Evolutionary conservation across 2,888 invertebrate genomes (phyloP).

Genomic region (Eupithecia subfuscata): DNA sequence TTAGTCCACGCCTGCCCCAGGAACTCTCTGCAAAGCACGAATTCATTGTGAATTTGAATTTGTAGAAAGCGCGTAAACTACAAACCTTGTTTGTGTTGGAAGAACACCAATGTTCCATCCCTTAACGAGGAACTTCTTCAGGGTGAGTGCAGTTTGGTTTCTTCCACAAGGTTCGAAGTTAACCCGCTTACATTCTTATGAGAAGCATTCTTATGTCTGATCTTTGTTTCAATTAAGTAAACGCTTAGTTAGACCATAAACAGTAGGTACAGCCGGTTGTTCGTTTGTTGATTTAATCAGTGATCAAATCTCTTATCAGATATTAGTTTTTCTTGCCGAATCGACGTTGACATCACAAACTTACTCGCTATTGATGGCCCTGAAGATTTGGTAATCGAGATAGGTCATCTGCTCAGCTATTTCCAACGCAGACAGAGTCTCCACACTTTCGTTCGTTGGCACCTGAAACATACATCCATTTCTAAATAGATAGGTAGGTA

Average conservation of each 20-base stretch:
- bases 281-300: not conserved
- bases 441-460: constrained; percentile 92
- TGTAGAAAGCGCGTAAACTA: too few species aligned
- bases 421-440: constrained; percentile 93
- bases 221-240: not conserved
- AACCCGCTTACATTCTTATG: too few species aligned
- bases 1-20: constrained; percentile 96
- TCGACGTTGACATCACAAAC: constrained; percentile 62
- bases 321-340: not conserved
- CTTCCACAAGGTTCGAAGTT: too few species aligned
- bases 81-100: too few species aligned
- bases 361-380: constrained; percentile 95
- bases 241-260: too few species aligned
- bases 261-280: not conserved
- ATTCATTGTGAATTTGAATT: too few species aligned
- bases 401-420: constrained; percentile 97
- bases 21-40: constrained; percentile 86
- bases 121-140: too few species aligned
- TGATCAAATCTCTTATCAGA: not conserved
- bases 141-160: too few species aligned
- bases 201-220: not conserved
- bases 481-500: not conserved
- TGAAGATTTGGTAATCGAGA: constrained; percentile 95
- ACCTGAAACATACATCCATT: constrained; percentile 77
- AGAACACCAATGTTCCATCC: too few species aligned